A percentile compares a stretch with the other conserved stretches of the same genome.
These are phyloP conservation scores for Oxycera nigricornis DNA, from an alignment of 2,888 invertebrate genomes.

Conservation along the genomic window DNA sequence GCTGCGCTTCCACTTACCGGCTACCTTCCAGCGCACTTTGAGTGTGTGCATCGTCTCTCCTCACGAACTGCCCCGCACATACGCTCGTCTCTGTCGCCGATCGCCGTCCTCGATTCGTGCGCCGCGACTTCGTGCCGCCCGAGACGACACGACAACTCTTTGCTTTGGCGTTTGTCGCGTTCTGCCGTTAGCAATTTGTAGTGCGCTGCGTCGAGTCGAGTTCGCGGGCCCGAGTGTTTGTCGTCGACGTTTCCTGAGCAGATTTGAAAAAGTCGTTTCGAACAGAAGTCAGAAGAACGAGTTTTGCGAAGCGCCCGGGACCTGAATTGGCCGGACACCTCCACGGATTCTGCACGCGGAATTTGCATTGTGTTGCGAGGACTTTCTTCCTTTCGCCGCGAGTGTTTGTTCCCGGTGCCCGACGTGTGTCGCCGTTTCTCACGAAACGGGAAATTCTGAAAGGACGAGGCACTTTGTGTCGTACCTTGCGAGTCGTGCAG, in stretches of 20 bases:
- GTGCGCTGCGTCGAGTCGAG: background rate
- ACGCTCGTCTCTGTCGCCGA: background rate
- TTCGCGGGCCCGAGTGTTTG: background rate
- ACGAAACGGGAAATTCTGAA: constrained; percentile 1
- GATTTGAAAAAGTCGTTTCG: constrained; percentile 30
- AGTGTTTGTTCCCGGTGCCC: constrained; percentile 5
- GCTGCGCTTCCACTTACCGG: background rate
- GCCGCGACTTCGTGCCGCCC: background rate
- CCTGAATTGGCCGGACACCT: constrained; percentile 2
- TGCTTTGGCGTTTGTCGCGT: background rate
- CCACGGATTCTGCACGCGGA: background rate
- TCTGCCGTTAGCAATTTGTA: constrained; percentile 14
- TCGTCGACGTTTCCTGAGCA: constrained; percentile 15
- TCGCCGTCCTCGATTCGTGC: background rate
- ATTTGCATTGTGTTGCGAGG: constrained; percentile 3
- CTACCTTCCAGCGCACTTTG: background rate
- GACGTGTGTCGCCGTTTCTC: constrained; percentile 3
- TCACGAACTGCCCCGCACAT: background rate
- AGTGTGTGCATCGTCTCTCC: background rate
- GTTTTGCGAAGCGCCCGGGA: background rate
- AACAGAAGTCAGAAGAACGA: constrained; percentile 16
- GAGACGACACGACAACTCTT: background rate
- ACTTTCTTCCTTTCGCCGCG: background rate
- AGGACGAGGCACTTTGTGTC: background rate
- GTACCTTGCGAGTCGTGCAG: background rate